phyloP scores from a whole-genome alignment of 2,113 vertebrate species.

The Stigmatopora argus region DNA sequence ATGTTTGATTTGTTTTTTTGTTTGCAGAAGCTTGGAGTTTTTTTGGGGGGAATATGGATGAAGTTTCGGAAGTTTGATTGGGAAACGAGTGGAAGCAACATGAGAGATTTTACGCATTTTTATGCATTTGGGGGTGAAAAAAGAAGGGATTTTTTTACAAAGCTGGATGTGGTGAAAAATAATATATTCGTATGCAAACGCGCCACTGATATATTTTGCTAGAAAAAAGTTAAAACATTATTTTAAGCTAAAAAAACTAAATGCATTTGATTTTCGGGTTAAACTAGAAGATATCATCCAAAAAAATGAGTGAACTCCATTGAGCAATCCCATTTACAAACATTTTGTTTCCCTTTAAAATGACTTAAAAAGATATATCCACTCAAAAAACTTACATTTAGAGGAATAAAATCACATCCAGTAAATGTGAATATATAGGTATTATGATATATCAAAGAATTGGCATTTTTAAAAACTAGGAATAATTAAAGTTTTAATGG shows the following conservation, averaged over 20 bases:
- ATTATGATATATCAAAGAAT: background rate
- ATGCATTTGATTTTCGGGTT: background rate
- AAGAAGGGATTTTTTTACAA: background rate
- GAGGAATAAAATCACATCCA: too few relatives aligned
- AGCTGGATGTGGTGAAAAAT: background rate
- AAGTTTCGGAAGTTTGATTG: background rate
- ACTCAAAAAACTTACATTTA: too few relatives aligned
- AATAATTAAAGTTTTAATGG: background rate
- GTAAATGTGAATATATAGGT: too few relatives aligned
- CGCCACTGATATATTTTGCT: background rate
- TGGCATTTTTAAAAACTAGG: background rate
- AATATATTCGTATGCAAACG: background rate
- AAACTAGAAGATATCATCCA: background rate
- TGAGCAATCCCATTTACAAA: background rate
- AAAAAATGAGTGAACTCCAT: background rate
- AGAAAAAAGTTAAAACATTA: background rate
- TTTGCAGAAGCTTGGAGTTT: background rate
- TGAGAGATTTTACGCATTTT: background rate
- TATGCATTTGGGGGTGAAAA: background rate
- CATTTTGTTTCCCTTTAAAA: background rate
- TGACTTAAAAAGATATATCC: background rate
- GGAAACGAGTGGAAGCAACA: background rate
- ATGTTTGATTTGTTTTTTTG: background rate
- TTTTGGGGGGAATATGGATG: background rate
- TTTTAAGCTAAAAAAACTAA: background rate